Percentiles rank a stretch among this genome's conserved stretches.
phyloP scores from a whole-genome alignment of 37 sponge, comb jelly and placozoan genomes.

The Corticium candelabrum region DNA sequence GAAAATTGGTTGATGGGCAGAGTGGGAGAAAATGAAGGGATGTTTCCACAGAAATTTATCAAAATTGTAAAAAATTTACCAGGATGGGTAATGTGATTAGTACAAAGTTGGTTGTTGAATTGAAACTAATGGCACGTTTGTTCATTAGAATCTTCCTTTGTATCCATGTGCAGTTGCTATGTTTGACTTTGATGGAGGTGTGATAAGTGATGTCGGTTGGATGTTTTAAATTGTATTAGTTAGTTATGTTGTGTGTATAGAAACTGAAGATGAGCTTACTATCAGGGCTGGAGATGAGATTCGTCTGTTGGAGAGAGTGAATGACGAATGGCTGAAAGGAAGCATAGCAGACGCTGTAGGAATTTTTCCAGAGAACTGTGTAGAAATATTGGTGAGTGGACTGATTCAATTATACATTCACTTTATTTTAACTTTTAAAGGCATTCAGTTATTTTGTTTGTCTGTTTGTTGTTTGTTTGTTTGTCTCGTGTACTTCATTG shows the following conservation, averaged over 20 bases:
- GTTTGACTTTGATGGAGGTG: constrained; percentile 1
- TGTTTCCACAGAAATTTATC: not conserved
- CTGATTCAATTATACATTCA: no score
- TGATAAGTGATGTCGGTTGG: not conserved
- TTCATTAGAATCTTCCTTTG: not conserved
- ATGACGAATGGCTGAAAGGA: constrained; percentile 60
- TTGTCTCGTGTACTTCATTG: no score
- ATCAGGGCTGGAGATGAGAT: constrained; percentile 50
- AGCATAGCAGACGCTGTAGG: constrained; percentile 24
- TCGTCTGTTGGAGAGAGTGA: constrained; percentile 40
- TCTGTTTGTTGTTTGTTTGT: no score
- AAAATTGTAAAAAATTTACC: not conserved
- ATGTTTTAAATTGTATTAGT: not conserved
- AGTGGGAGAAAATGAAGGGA: not conserved
- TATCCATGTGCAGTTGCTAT: constrained; percentile 2
- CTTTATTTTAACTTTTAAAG: no score
- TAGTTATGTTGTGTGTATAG: not conserved
- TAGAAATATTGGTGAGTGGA: constrained; percentile 37
- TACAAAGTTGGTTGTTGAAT: not conserved
- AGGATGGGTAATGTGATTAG: not conserved
- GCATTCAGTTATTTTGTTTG: no score
- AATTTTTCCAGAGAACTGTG: constrained; percentile 63
- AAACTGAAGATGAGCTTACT: constrained; percentile 34
- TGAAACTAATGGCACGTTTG: not conserved
- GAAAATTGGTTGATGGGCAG: constrained; percentile 7